Base-by-base conservation (phyloP, 2,797 vertebrate species). In the Loriculus beryllinus region DNA sequence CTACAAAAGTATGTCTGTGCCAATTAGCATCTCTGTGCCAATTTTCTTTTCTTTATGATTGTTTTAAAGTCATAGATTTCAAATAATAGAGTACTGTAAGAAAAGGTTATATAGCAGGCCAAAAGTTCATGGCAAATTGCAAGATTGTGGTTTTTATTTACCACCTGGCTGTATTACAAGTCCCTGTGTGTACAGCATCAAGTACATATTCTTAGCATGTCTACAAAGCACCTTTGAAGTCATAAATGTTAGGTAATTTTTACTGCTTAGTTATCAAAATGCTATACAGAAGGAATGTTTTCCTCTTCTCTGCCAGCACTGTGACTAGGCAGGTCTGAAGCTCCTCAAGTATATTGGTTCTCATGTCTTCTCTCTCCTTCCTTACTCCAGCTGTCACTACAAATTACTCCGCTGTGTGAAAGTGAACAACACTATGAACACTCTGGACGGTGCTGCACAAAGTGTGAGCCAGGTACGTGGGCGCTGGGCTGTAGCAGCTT, bases 381-480 rank as follows among this genome's bases (percentile, higher is more conserved):
- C 82, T 80, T 52, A 16, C 81, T 87, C 16, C 94, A 98, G 98
- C 68, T 97, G 54, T 97, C 97, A 65, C 83, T 97, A 69, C 96
- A 97, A 54, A 92, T 97, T 70, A 48, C 94, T 40, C 82, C 48
- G 0, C 96, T 76, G 0, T 98, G 98, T 52, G 48, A 85, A 59
- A 93, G 79, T 0, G 97, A 98, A 20, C 97, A 95, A 77, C 96
- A 98, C 48, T 98, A 98, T 45, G 95, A 97, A 57, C 69, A 84
- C 42, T 75, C 71, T 2, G 97, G 97, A 37, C 90, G 72, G 22
- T 98, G 98, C 93, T 98, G 98, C 79, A 93, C n/a, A n/a, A 98
- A 97, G 64, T 98, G 98, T 60, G 96, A 98, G 79, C 98, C 98
- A 96, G 98, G 98, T 98, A 96, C 3, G 63, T 68, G 64, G 64